These are phyloP conservation scores for Notothenia coriiceps DNA, from an alignment of 2,113 vertebrate genomes.

Conservation along the genomic window DNA sequence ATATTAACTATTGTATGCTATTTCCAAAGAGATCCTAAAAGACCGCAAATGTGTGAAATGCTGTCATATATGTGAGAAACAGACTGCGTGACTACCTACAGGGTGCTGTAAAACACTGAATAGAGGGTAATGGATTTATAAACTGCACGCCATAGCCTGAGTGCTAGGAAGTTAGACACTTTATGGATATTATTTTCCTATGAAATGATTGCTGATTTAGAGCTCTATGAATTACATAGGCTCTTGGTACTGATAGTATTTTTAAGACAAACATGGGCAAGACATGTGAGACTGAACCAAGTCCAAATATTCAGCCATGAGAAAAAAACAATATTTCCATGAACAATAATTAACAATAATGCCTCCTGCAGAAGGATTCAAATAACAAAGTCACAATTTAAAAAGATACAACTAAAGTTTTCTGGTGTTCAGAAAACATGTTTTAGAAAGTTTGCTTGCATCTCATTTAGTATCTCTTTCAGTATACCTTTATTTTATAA, in stretches of 20 bases:
- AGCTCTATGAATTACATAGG: slow-evolving; percentile 20
- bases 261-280: neutral
- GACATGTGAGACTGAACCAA: neutral
- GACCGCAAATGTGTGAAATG: slow-evolving; percentile 42
- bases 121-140: slow-evolving; percentile 42
- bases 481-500: neutral
- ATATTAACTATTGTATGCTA: slow-evolving; percentile 6
- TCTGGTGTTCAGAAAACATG: neutral
- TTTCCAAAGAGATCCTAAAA: slow-evolving; percentile 21
- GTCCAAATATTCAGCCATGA: neutral
- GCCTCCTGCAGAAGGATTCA: neutral
- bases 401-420: neutral
- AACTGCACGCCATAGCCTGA: slow-evolving; percentile 14
- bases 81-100: slow-evolving; percentile 34
- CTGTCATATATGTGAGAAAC: slow-evolving; percentile 34
- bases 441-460: neutral
- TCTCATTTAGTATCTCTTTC: neutral
- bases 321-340: neutral
- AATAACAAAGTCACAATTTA: neutral
- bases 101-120: slow-evolving; percentile 46
- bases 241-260: neutral
- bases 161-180: slow-evolving; percentile 24
- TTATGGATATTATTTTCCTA: slow-evolving; percentile 40
- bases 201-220: slow-evolving; percentile 40
- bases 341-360: neutral